Evolutionary conservation across 2,888 invertebrate species (phyloP).

Genomic region (Cremastinae sp.): DNA sequence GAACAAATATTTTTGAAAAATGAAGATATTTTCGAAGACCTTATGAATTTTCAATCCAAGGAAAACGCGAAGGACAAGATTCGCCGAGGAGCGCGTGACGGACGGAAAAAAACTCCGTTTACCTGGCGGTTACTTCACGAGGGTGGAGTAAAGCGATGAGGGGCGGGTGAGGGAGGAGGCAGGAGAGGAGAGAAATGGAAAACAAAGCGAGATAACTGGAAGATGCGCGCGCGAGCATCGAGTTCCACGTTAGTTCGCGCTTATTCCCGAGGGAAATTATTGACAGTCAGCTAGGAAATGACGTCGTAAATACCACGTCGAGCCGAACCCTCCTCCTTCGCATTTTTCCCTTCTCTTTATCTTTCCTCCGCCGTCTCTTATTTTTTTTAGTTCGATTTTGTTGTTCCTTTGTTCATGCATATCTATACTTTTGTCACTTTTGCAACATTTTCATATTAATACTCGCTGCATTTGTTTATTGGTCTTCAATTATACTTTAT

Average conservation of each 20-base stretch:
- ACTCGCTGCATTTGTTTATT: no score
- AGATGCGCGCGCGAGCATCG: conserved; percentile 61
- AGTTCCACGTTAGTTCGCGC: conserved; percentile 69
- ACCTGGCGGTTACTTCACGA: conserved; percentile 37
- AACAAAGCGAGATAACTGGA: conserved; percentile 59
- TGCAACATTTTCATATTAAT: no score
- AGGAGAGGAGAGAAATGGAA: conserved; percentile 43
- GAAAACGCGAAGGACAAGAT: conserved; percentile 11
- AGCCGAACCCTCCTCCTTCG: conserved; percentile 66
- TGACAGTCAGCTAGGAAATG: conserved; percentile 79
- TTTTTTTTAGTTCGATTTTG: conserved; percentile 19
- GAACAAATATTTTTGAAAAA: not conserved
- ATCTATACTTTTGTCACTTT: no score
- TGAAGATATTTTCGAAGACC: not conserved
- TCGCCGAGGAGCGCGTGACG: conserved; percentile 24
- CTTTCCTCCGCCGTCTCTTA: conserved; percentile 50
- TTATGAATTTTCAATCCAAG: conserved; percentile 9
- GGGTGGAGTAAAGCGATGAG: conserved; percentile 59
- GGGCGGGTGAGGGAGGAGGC: conserved; percentile 48
- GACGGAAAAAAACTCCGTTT: conserved; percentile 21
- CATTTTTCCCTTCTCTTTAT: conserved; percentile 51
- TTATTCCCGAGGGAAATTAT: conserved; percentile 79
- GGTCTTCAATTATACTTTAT: no score
- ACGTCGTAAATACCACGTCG: conserved; percentile 79
- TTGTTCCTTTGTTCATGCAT: no score